Conservation (phyloP, 2,797 vertebrate species). For the Tenualosa thibaudeaui region DNA sequence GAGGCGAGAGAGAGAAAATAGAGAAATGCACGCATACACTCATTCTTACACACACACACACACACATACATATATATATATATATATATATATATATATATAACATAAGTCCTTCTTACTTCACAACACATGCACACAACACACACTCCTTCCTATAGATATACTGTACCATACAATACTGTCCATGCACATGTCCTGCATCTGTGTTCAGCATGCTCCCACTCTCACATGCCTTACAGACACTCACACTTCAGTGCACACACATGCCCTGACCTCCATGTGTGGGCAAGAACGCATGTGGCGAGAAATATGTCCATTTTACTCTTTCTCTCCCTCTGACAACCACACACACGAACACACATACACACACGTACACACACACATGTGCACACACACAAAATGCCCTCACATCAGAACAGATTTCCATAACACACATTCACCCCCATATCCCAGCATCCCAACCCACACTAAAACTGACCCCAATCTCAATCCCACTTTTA, state of each 20-base stretch:
- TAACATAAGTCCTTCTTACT: not conserved
- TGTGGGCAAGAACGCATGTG: not conserved
- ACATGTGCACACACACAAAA: not conserved
- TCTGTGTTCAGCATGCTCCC: not conserved
- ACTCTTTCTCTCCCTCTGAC: not conserved
- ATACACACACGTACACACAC: not conserved
- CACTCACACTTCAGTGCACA: not conserved
- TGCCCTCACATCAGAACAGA: not conserved
- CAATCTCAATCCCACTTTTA: too few species aligned
- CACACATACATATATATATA: not conserved
- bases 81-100: not conserved
- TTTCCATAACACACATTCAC: not conserved
- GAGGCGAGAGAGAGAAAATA: not conserved
- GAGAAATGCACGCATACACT: slow-evolving; percentile 21
- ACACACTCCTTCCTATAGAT: not conserved
- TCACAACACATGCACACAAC: not conserved
- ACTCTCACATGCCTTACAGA: not conserved
- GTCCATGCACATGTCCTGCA: not conserved
- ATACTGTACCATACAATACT: not conserved
- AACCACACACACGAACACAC: not conserved
- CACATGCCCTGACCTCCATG: not conserved
- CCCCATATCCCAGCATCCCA: too few species aligned
- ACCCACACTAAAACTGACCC: too few species aligned
- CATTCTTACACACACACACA: too few species aligned
- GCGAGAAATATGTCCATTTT: not conserved